Conservation (phyloP, 2,888 invertebrate species). For the Sinohyriopsis cumingii region DNA sequence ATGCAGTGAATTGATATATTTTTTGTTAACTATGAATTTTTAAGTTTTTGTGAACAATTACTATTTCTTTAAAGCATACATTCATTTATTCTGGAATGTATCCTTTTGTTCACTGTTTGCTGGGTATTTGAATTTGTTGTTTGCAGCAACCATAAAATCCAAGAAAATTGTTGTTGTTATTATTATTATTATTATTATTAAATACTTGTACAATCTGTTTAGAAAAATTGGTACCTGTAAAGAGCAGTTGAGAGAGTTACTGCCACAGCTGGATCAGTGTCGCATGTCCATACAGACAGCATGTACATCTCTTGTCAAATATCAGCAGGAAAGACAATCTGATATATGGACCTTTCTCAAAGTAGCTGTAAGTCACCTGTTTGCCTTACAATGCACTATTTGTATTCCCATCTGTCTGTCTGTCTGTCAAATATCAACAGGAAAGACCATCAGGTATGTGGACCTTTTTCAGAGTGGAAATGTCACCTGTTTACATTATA, state of each 20-base stretch:
- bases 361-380: slow-evolving; percentile 45
- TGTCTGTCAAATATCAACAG: slow-evolving; percentile 44
- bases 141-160: too few species aligned
- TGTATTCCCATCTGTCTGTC: too few species aligned
- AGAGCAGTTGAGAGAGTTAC: slow-evolving; percentile 37
- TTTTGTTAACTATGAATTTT: too few species aligned
- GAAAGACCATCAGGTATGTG: slow-evolving; percentile 62
- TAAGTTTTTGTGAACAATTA: too few species aligned
- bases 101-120: too few species aligned
- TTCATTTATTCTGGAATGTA: too few species aligned
- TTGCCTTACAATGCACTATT: background rate
- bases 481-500: slow-evolving; percentile 8
- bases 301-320: slow-evolving; percentile 43
- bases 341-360: slow-evolving; percentile 63
- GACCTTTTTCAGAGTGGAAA: slow-evolving; percentile 55
- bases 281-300: slow-evolving; percentile 44
- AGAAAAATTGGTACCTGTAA: slow-evolving; percentile 59
- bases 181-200: background rate
- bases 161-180: background rate
- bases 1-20: too few species aligned
- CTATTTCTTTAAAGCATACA: too few species aligned
- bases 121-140: too few species aligned
- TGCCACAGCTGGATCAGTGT: slow-evolving; percentile 49
- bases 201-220: slow-evolving; percentile 7
- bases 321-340: slow-evolving; percentile 58